Percentiles rank a stretch among this genome's conserved stretches.
These are phyloP conservation scores for Sialis fuliginosa DNA, from an alignment of 2,888 invertebrate species.

Conservation along the genomic window DNA sequence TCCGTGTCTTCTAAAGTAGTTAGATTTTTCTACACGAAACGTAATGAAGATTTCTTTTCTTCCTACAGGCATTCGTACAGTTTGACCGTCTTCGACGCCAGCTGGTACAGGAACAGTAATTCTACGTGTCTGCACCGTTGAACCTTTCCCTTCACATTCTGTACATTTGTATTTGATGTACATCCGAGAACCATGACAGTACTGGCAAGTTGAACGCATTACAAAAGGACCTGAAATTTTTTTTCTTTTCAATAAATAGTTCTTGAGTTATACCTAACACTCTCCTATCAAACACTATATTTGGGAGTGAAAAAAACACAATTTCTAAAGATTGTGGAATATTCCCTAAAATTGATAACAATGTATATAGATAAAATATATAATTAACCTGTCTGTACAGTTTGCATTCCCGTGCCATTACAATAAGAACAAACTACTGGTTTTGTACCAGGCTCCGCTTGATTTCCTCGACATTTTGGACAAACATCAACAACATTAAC, in stretches of 20 bases:
- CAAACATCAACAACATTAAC: slow-evolving; percentile 89
- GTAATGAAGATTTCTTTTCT: slow-evolving; percentile 85
- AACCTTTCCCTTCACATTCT: slow-evolving; percentile 84
- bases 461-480: slow-evolving; percentile 67
- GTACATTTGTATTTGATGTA: slow-evolving; percentile 78
- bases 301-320: too few species aligned
- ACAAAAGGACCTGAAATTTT: slow-evolving; percentile 65
- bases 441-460: slow-evolving; percentile 84
- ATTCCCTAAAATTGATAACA: too few species aligned
- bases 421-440: slow-evolving; percentile 79
- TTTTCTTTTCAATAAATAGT: slow-evolving; percentile 12
- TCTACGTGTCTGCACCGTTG: slow-evolving; percentile 67
- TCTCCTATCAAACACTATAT: too few species aligned
- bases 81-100: slow-evolving; percentile 94
- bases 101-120: slow-evolving; percentile 90
- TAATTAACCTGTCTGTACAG: slow-evolving; percentile 48
- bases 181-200: slow-evolving; percentile 73
- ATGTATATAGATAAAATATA: neutral
- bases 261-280: too few species aligned
- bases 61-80: slow-evolving; percentile 84
- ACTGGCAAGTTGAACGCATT: slow-evolving; percentile 89
- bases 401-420: slow-evolving; percentile 93
- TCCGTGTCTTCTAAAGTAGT: slow-evolving; percentile 81
- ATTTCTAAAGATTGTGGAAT: too few species aligned
- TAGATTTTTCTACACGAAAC: slow-evolving; percentile 77